A percentile compares a stretch with the other conserved stretches of the same genome.
Evolutionary conservation across 2,888 invertebrate genomes (phyloP).

Genomic region (Xestoiulus laeticollis): DNA sequence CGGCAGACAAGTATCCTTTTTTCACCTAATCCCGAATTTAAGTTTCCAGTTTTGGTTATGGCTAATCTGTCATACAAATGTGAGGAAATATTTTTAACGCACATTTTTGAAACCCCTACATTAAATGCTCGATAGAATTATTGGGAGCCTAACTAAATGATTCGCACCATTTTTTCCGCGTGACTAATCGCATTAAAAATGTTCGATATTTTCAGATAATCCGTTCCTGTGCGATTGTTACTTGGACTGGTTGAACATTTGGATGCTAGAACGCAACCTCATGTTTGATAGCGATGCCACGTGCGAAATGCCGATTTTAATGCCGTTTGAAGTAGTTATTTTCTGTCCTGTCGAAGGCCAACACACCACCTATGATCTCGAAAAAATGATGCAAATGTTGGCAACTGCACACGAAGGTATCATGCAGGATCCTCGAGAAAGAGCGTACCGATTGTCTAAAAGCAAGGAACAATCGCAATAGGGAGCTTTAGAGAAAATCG

Average conservation of each 20-base stretch:
- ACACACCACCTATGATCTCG: not conserved
- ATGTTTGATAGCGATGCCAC: conserved; percentile 34
- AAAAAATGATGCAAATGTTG: not conserved
- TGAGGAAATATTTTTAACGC: no score
- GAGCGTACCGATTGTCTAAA: not conserved
- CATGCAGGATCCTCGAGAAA: conserved; percentile 32
- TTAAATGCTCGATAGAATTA: no score
- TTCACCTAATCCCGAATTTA: no score
- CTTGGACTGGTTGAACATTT: not conserved
- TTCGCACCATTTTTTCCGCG: no score
- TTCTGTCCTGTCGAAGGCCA: conserved; percentile 21
- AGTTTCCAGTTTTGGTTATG: no score
- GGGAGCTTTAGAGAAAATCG: no score
- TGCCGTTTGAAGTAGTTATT: not conserved
- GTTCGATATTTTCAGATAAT: conserved; percentile 5
- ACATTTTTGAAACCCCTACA: no score
- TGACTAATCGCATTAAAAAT: not conserved
- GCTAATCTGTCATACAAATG: no score
- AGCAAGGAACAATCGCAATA: not conserved
- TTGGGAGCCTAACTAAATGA: no score
- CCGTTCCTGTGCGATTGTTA: conserved; percentile 28
- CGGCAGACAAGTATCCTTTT: no score
- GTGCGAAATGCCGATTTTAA: not conserved
- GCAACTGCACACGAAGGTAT: not conserved
- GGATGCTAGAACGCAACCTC: not conserved